These are phyloP conservation scores for Diploscapter pachys DNA, from an alignment of 1,140 invertebrate genomes.

Conservation along the genomic window DNA sequence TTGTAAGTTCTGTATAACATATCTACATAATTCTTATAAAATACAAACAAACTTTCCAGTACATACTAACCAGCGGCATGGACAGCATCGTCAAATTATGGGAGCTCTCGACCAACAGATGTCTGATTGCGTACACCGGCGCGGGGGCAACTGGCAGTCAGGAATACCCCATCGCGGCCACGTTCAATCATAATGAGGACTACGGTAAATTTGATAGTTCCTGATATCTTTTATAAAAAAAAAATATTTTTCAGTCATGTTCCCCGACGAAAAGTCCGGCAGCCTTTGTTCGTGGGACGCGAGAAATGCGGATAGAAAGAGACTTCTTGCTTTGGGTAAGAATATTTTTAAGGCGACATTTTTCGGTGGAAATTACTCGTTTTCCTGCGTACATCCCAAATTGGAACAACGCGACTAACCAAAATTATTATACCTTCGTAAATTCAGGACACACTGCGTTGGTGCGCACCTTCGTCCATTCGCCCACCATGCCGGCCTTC, in stretches of 20 bases:
- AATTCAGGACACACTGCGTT: slow-evolving; percentile 82
- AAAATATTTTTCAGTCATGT: slow-evolving; percentile 70
- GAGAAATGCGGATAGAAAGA: slow-evolving; percentile 84
- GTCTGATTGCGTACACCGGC: slow-evolving; percentile 71
- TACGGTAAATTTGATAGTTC: slow-evolving; percentile 65
- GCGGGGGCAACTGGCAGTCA: slow-evolving; percentile 53
- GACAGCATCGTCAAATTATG: slow-evolving; percentile 95
- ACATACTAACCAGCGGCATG: slow-evolving; percentile 87
- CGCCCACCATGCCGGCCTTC: slow-evolving; percentile 86
- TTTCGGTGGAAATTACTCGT: slow-evolving; percentile 1
- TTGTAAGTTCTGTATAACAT: too few species aligned
- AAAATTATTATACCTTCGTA: slow-evolving; percentile 21
- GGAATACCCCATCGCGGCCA: slow-evolving; percentile 74
- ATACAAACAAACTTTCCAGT: slow-evolving; percentile 65
- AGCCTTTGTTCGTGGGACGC: slow-evolving; percentile 98
- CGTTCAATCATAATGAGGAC: slow-evolving; percentile 98
- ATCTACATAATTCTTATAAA: too few species aligned
- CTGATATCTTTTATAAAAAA: not conserved
- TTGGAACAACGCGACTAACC: not conserved
- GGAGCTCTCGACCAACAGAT: slow-evolving; percentile 92
- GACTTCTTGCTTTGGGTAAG: slow-evolving; percentile 64
- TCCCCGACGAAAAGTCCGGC: slow-evolving; percentile 95
- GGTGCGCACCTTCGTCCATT: slow-evolving; percentile 86
- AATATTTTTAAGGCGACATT: not conserved
- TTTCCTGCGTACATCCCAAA: not conserved